Evolutionary conservation across 2,113 vertebrate genomes (phyloP), one percentile per base, ranked within the genome.

Genomic region (Bufo bufo): DNA sequence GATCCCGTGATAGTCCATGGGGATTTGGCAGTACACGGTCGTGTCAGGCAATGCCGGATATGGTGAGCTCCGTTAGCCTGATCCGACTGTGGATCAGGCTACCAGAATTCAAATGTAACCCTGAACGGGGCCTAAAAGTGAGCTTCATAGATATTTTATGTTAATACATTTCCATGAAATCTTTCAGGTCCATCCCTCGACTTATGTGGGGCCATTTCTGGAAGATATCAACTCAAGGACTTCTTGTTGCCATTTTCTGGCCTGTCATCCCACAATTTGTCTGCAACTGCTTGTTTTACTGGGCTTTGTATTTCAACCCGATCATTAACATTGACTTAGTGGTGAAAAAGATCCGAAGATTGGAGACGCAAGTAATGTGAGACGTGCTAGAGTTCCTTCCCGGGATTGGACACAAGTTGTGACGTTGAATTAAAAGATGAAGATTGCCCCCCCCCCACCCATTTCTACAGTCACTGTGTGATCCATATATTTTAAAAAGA

Each of bases 241-340:
- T 98, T 77, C 95, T 95, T 85, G 96, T 98, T 59, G 95, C 95
- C 45, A 93, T 99, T 89, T 94, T 98, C 91, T 99, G 98, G 97
- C 97, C 96, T 84, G 93, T 99, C 43, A 93, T 97, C 88, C 98
- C 98, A 56, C 97, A 98, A 89, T 98, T 99, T 92, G 93, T 98
- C 84, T 98, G 97, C 94, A 97, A 98, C 91, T 97, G 96, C 91
- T 92, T 98, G 85, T 98, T 99, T 94, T 99, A 99, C 92, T 98
- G 96, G 97, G 97, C 95, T 59, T 94, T 99, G 85, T 99, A 98
- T 92, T 97, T 98, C 92, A 98, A 96, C 89, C 97, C 97, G 72
- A 95, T 99, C 85, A 96, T 97, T 90, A 99, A 98, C 86, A 97
- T 98, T 52, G 96, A 98, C 91, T 93, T 96, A n/a, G 95, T 99